Evolutionary conservation across 1,140 invertebrate species (phyloP), one percentile per base, ranked within the genome.

Genomic region (Nylanderia fulva): DNA sequence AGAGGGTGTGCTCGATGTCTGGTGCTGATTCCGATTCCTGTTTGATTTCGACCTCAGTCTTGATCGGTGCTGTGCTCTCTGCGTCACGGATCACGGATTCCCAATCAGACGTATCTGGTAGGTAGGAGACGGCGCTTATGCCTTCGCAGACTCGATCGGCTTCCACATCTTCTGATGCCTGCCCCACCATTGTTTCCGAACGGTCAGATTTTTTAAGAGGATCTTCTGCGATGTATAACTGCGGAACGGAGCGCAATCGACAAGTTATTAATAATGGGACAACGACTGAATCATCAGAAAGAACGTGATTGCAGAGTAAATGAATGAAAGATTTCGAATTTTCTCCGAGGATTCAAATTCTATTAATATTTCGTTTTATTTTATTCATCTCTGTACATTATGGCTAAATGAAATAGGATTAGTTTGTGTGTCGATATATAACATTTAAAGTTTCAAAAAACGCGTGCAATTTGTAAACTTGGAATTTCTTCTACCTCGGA

Each of bases 101-200:
- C 74, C 64, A 86, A 45, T 58, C 36, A 3, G 77, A 71, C 3
- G 66, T 52, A 48, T n/a, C 24, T 21, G 7, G 27, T 15, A 39
- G 1, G 72, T 75, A 80, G 24, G 48, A 63, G 72, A 33, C 27
- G n/a, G 24, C 15, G 13, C 5, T 90, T 80, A 93, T 7, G 87
- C 92, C 66, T 91, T 85, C 56, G 90, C 85, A 94, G 96, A 95
- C 90, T 96, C 96, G 85, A 97, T 94, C 85, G 97, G 97, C 92
- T 97, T 97, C 97, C 97, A 98, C 90, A 94, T 96, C 94, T 96
- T 97, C 94, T 97, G 97, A 91, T 97, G 96, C 66, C 96, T 96
- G 33, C 97, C 97, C 97, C 97, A 98, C 97, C 97, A 98, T 87
- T 97, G 91, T 88, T 90, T 93, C 54, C 91, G 90, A 64, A 92